Conservation (phyloP, 92 coral and sea anemone genomes). For the Bergia sp. region DNA sequence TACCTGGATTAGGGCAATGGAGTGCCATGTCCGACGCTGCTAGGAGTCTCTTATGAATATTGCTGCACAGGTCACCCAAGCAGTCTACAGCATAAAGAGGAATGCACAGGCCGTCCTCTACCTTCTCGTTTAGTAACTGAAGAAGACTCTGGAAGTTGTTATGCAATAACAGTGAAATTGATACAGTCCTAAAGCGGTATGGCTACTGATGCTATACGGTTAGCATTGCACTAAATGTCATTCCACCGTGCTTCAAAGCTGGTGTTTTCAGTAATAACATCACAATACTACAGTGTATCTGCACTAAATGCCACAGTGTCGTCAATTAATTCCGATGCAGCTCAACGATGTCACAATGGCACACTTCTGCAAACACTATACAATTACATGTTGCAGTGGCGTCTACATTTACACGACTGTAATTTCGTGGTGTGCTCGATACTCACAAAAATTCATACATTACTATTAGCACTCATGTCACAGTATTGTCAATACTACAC, state of each 20-base stretch:
- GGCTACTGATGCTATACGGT: too few species aligned
- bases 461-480: background rate
- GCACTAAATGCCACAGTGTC: background rate
- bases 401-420: too few species aligned
- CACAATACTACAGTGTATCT: background rate
- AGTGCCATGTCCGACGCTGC: conserved; percentile 83
- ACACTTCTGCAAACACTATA: too few species aligned
- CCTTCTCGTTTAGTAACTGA: conserved; percentile 71
- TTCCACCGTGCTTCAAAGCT: background rate
- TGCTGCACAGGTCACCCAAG: conserved; percentile 72
- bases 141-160: conserved; percentile 63
- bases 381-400: too few species aligned
- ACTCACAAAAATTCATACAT: too few species aligned
- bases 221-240: too few species aligned
- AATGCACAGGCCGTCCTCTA: conserved; percentile 53
- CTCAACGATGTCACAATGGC: too few species aligned
- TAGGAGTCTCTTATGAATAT: conserved; percentile 75
- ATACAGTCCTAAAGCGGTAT: too few species aligned
- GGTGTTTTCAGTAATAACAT: background rate
- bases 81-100: conserved; percentile 76
- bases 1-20: conserved; percentile 88
- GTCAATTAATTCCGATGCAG: too few species aligned
- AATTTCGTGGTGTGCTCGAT: too few species aligned
- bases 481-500: background rate
- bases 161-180: background rate